Conservation (phyloP, 2,113 vertebrate species). For the Osmerus mordax region DNA sequence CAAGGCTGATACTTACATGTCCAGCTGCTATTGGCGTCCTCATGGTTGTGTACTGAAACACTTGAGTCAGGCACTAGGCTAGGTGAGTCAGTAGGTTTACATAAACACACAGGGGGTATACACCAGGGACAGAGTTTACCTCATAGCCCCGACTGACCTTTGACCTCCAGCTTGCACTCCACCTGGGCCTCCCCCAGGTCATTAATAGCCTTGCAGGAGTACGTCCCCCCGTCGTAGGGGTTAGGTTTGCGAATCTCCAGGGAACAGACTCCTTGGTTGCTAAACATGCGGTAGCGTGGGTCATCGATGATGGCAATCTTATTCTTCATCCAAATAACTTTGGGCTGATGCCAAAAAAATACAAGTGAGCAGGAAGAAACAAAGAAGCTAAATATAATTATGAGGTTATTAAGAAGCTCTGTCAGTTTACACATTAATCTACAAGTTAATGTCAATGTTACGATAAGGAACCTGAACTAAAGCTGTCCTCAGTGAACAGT, state of each 20-base stretch:
- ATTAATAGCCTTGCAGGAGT: constrained; percentile 89
- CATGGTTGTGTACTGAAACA: constrained; percentile 36
- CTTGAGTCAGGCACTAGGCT: constrained; percentile 25
- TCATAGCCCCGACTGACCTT: constrained; percentile 78
- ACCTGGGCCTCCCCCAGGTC: constrained; percentile 88
- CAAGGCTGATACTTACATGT: constrained; percentile 56
- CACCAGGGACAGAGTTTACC: not conserved
- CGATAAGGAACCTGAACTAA: too few species aligned
- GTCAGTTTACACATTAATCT: too few species aligned
- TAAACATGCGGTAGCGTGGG: constrained; percentile 94
- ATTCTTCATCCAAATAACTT: constrained; percentile 98
- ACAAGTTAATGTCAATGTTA: too few species aligned
- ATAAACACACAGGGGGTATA: not conserved
- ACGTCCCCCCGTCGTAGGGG: constrained; percentile 91
- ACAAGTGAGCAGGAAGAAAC: not conserved
- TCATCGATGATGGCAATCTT: constrained; percentile 88
- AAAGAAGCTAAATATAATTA: too few species aligned
- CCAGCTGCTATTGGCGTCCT: constrained; percentile 24
- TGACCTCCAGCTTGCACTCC: constrained; percentile 96
- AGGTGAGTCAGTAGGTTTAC: not conserved
- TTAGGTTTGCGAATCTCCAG: constrained; percentile 96
- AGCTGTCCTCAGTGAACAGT: too few species aligned
- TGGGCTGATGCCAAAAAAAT: constrained; percentile 74
- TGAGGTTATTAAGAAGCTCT: too few species aligned
- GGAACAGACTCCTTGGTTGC: constrained; percentile 94